Percentiles rank a stretch among this genome's conserved stretches.
These are phyloP conservation scores for Lophochroa leadbeateri DNA, from an alignment of 2,113 vertebrate genomes.

Conservation along the genomic window DNA sequence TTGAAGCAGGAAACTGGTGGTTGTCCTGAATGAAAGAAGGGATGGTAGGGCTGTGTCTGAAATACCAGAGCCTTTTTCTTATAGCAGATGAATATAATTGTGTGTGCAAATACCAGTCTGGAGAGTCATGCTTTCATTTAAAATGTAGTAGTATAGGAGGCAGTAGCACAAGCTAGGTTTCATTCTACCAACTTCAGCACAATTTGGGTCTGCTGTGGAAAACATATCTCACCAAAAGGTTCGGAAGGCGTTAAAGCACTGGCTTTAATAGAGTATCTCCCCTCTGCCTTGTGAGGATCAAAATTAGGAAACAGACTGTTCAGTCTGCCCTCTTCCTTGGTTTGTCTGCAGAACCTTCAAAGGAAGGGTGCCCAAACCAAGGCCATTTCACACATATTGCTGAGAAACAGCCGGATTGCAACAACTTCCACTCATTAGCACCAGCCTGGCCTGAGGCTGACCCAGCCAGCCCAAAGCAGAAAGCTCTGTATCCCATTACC, in stretches of 20 bases:
- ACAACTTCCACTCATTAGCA: neutral
- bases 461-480: neutral
- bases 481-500: conserved; percentile 8
- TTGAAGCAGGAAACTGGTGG: neutral
- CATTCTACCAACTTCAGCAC: neutral
- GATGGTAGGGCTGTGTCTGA: neutral
- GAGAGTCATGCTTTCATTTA: neutral
- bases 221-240: neutral
- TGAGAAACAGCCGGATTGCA: neutral
- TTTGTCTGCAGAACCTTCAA: neutral
- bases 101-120: neutral
- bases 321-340: neutral
- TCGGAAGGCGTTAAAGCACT: neutral
- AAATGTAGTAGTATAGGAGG: neutral
- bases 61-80: neutral
- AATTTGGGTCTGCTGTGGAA: neutral
- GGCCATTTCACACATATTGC: neutral
- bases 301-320: neutral
- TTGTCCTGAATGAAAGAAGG: neutral
- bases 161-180: neutral
- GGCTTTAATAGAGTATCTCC: neutral
- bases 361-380: neutral
- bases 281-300: neutral
- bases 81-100: neutral
- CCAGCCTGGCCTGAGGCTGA: neutral